Conservation (phyloP, 2,888 invertebrate species). For the Asteroscopus sphinx region DNA sequence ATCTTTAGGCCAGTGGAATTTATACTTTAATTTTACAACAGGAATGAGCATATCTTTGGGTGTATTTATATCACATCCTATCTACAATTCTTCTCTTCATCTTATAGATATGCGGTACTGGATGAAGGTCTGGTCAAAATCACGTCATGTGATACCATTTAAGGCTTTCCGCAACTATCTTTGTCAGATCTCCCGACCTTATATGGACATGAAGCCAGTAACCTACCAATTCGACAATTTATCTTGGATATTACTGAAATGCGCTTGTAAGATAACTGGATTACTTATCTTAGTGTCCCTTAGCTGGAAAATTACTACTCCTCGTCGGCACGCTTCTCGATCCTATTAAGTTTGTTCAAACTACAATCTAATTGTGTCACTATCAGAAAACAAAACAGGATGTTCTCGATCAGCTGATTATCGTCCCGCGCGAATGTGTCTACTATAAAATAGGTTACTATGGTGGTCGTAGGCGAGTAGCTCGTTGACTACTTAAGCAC, state of each 20-base stretch:
- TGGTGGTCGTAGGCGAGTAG: constrained; percentile 25
- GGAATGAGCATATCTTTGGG: too few relatives aligned
- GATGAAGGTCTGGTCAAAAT: too few relatives aligned
- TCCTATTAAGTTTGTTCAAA: constrained; percentile 43
- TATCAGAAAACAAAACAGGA: constrained; percentile 40
- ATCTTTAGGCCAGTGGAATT: too few relatives aligned
- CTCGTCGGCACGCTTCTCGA: constrained; percentile 22
- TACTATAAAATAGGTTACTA: constrained; percentile 50
- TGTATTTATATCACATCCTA: too few relatives aligned
- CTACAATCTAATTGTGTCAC: constrained; percentile 40
- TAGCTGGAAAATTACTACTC: constrained; percentile 16
- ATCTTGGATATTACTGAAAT: neutral
- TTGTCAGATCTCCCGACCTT: too few relatives aligned
- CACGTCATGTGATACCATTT: too few relatives aligned
- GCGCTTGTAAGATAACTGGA: constrained; percentile 21
- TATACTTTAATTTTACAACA: too few relatives aligned
- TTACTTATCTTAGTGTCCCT: constrained; percentile 37
- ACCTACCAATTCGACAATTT: too few relatives aligned
- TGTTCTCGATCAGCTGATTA: constrained; percentile 47
- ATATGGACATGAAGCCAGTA: too few relatives aligned
- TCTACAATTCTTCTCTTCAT: too few relatives aligned
- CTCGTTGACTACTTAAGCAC: constrained; percentile 31
- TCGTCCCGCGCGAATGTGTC: constrained; percentile 39
- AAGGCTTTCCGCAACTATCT: too few relatives aligned
- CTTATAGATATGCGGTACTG: too few relatives aligned